Conservation (phyloP, 2,888 invertebrate genomes). For the Rotaria socialis region DNA sequence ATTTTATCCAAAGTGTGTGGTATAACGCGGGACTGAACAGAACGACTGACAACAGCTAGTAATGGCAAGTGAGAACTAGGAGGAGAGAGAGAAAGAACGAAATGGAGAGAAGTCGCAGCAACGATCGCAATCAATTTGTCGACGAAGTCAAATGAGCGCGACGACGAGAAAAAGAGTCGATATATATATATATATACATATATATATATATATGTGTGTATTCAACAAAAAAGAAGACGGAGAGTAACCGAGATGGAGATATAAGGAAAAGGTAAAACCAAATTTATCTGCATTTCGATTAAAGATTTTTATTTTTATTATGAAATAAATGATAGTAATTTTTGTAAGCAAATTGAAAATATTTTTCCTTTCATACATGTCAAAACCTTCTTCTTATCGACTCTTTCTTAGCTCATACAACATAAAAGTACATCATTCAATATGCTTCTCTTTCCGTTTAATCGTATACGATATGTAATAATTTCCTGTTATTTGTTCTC, state of each 20-base stretch:
- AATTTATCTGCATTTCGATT: neutral
- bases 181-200: neutral
- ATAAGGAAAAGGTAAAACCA: neutral
- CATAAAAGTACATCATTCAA: neutral
- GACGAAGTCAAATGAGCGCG: constrained; percentile 18
- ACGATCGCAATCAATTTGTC: constrained; percentile 27
- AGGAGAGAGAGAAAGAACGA: neutral
- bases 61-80: neutral
- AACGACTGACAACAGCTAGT: neutral
- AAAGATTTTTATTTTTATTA: neutral
- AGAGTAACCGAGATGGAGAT: neutral
- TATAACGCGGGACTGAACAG: neutral
- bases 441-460: neutral
- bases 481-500: neutral
- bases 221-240: neutral
- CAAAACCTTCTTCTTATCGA: neutral
- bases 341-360: too few relatives aligned
- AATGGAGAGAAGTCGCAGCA: neutral
- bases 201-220: neutral
- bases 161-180: neutral
- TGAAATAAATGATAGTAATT: neutral
- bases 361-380: too few relatives aligned
- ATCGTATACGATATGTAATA: neutral
- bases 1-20: neutral
- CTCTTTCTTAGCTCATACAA: neutral